Conservation (phyloP, 2,888 invertebrate species). For the Clitarchus hookeri region DNA sequence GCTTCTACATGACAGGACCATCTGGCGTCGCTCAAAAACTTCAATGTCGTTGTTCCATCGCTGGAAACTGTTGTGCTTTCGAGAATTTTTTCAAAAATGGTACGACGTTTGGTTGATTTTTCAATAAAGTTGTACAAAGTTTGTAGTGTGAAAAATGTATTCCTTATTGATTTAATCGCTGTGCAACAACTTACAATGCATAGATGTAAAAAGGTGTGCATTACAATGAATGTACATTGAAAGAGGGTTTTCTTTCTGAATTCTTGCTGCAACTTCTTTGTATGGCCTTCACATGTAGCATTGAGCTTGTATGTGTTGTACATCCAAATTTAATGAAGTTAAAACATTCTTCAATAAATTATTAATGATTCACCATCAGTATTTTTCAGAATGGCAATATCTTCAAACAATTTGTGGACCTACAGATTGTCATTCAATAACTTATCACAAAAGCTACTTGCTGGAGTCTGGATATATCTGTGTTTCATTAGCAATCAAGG, state of each 20-base stretch:
- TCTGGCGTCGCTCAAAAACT: neutral
- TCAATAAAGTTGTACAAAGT: conserved; percentile 7
- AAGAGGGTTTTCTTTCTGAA: neutral
- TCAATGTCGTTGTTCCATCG: neutral
- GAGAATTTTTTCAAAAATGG: neutral
- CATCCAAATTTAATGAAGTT: neutral
- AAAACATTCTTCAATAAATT: conserved; percentile 19
- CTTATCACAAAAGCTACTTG: conserved; percentile 21
- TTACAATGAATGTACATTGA: neutral
- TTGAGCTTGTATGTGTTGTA: neutral
- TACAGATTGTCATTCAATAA: neutral
- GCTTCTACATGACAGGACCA: neutral
- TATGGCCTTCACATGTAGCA: neutral
- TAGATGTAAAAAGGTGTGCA: neutral
- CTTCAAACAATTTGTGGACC: neutral
- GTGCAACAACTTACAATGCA: too few relatives aligned
- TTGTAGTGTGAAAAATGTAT: neutral
- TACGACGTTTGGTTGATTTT: neutral
- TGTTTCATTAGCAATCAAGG: conserved; percentile 15
- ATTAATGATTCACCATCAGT: conserved; percentile 4
- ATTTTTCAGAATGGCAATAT: neutral
- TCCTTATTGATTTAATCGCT: too few relatives aligned
- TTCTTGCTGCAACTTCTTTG: conserved; percentile 1
- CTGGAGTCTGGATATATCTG: conserved; percentile 16
- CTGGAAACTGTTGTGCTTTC: neutral